Evolutionary conservation across 2,797 vertebrate genomes (phyloP), one percentile per base, ranked within the genome.

Genomic region (Acipenser oxyrinchus): DNA sequence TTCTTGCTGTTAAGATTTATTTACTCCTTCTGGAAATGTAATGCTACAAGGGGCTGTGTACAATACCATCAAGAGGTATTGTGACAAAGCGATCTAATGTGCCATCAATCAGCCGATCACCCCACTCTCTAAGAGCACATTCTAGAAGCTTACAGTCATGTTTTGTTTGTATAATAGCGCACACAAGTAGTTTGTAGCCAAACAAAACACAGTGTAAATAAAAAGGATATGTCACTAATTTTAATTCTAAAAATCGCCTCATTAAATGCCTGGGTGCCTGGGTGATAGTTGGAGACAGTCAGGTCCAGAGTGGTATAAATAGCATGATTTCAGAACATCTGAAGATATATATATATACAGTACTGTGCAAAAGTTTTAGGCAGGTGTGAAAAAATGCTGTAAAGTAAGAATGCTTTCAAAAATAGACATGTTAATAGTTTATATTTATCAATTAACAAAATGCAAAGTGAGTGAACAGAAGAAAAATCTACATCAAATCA

Each of bases 101-200:
- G 73, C 81, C 79, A 87, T 88, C 88, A 89, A 89, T 91, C 86
- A 88, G 83, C 73, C 79, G 75, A 77, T 72, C 80, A 68, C 77
- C 79, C 77, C 77, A 79, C 79, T 83, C 84, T 79, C 53, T 55
- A 55, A 55, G 53, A 55, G 53, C 53, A 55, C 53, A 55, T 55
- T 10, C 61, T 23, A n/a, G n/a, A 63, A 55, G 53, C 53, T 55
- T 55, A n/a, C n/a, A 55, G 53, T n/a, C 7, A 55, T n/a, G 6
- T 55, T 55, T 10, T 10, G 53, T n/a, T n/a, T 4, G 53, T 10
- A 55, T 55, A 55, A 55, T 55, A 55, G n/a, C 53, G 10, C 53
- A 10, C n/a, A 10, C 53, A 55, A n/a, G 3, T 55, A n/a, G 3
- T 55, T 7, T 9, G n/a, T 0, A 37, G n/a, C 53, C 10, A 49